phyloP scores from a whole-genome alignment of 2,888 invertebrate species.

The Penaeus monodon region DNA sequence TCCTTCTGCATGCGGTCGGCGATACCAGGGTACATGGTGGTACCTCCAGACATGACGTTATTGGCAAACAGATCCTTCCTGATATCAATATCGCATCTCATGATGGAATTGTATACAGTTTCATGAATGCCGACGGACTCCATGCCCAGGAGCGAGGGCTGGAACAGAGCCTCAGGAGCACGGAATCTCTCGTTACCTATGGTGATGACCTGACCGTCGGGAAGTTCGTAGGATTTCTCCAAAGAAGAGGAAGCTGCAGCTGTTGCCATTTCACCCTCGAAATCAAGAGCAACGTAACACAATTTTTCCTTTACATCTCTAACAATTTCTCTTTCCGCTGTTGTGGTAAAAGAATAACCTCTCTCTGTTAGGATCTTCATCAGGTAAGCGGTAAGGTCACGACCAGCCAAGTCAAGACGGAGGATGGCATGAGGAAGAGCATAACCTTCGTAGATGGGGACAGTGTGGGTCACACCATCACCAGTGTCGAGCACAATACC shows the following conservation, averaged over 20 bases:
- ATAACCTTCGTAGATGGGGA: slow-evolving; percentile 9
- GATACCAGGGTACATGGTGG: slow-evolving; percentile 94
- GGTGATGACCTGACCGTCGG: slow-evolving; percentile 11
- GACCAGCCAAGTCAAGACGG: slow-evolving; percentile 15
- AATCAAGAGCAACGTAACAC: too few relatives aligned
- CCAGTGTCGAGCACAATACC: slow-evolving; percentile 14
- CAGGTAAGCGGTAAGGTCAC: neutral
- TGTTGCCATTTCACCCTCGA: too few relatives aligned
- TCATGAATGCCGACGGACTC: slow-evolving; percentile 67
- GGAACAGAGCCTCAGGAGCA: slow-evolving; percentile 77
- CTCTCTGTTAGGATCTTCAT: too few relatives aligned
- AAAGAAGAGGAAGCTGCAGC: neutral
- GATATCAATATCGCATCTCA: slow-evolving; percentile 69
- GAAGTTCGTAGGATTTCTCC: slow-evolving; percentile 1
- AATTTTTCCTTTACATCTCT: too few relatives aligned
- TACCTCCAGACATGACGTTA: slow-evolving; percentile 82
- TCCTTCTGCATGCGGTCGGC: slow-evolving; percentile 92
- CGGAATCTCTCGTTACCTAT: slow-evolving; percentile 46
- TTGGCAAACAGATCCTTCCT: slow-evolving; percentile 68
- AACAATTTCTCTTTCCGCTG: too few relatives aligned
- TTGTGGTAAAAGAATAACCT: too few relatives aligned
- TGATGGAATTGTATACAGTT: slow-evolving; percentile 76
- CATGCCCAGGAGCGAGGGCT: slow-evolving; percentile 73
- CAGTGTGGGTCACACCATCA: slow-evolving; percentile 16
- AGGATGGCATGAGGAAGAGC: slow-evolving; percentile 8